Evolutionary conservation across 2,797 vertebrate species (phyloP).

Genomic region (Sebastes hubbsi): DNA sequence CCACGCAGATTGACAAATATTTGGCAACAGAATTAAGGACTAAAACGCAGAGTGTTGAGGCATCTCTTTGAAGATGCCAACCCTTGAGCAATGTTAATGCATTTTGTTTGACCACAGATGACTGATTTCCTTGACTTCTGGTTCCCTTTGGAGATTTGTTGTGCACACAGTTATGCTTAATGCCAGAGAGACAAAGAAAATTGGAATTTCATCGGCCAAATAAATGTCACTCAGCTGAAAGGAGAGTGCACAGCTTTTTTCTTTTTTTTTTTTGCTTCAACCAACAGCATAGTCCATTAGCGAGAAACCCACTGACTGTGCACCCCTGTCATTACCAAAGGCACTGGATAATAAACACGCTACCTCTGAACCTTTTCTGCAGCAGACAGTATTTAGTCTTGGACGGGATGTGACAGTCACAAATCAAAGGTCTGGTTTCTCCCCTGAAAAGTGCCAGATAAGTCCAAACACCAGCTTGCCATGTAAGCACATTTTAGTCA

Average conservation of each 20-base stretch:
- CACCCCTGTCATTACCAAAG: conserved; percentile 43
- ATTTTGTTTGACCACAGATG: conserved; percentile 55
- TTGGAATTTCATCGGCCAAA: conserved; percentile 51
- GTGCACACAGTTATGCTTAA: conserved; percentile 24
- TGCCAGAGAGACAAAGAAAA: conserved; percentile 55
- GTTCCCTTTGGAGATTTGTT: conserved; percentile 46
- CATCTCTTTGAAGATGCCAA: conserved; percentile 40
- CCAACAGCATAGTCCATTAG: conserved; percentile 41
- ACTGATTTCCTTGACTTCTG: conserved; percentile 55
- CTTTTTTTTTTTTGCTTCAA: background rate
- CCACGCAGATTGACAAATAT: conserved; percentile 19
- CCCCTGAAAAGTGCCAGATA: background rate
- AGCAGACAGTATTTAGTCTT: conserved; percentile 38
- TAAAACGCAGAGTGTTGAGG: conserved; percentile 17
- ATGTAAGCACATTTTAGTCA: background rate
- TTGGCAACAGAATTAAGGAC: conserved; percentile 32
- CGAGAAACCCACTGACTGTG: conserved; percentile 41
- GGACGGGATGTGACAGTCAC: conserved; percentile 6
- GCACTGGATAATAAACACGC: conserved; percentile 38
- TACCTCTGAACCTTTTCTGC: conserved; percentile 37
- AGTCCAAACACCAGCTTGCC: conserved; percentile 25
- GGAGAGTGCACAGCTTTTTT: conserved; percentile 19
- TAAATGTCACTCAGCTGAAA: conserved; percentile 55
- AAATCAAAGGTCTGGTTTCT: conserved; percentile 35
- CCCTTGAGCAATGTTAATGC: conserved; percentile 39